Evolutionary conservation across 2,888 invertebrate species (phyloP), one percentile per base, ranked within the genome.

Genomic region (Frankliniella fusca): DNA sequence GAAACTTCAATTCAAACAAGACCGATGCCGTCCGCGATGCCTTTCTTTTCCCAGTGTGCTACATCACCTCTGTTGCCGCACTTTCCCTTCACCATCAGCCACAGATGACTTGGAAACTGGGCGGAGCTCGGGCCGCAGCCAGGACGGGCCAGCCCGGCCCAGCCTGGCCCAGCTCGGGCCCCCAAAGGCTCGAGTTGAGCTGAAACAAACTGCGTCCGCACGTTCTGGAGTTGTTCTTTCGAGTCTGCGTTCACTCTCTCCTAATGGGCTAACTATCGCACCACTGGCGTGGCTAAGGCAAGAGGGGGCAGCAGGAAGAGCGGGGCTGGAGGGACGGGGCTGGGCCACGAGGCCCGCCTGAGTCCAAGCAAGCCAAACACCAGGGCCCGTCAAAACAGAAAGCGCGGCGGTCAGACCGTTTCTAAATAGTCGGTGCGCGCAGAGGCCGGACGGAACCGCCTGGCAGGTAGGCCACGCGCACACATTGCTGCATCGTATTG

Each of bases 241-340:
- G 61, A 61, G 61, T 61, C 70, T 76, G 70, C 70, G 23, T 76
- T 23, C 27, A 27, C 23, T 76, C 70, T 27, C 27, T 10, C 70
- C 70, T 76, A 76, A 76, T 76, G 70, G 70, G 70, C 70, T 76
- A 76, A 76, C 70, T 76, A 76, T 76, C 27, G 70, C 70, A 76
- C 23, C 70, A 76, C 23, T 27, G 70, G 38, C 38, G 38, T 38
- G 38, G 38, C 38, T 38, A 38, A 38, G 38, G 38, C 38, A 5
- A 38, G 38, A 38, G 38, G 38, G 54, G 54, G 15, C 54, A 20
- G 18, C 54, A 54, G 54, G 38, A 38, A 38, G 38, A 5, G 38
- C 3, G 38, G 38, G 38, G 38, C 3, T 2, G 38, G 38, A 38
- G 38, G 38, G 38, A 38, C 3, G 38, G 38, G 38, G 38, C 38